phyloP scores from a whole-genome alignment of 2,888 invertebrate species.

The Mesorhabditis spiculigera region DNA sequence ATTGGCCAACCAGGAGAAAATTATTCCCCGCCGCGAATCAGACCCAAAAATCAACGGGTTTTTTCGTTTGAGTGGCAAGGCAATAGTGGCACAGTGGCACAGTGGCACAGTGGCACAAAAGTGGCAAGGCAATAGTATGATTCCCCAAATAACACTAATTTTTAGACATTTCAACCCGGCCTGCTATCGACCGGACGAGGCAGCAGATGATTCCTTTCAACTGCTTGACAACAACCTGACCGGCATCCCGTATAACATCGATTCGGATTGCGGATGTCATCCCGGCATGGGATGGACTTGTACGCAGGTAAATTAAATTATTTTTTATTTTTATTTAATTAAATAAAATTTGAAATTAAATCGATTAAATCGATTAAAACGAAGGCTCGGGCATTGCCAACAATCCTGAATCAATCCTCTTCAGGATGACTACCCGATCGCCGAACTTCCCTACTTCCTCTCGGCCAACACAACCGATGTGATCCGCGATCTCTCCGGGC shows the following conservation, averaged over 20 bases:
- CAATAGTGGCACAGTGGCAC: too few species aligned
- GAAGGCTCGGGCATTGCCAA: not conserved
- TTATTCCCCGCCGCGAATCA: too few species aligned
- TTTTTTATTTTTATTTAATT: too few species aligned
- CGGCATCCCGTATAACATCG: constrained; percentile 32
- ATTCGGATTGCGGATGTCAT: constrained; percentile 34
- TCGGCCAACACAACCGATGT: constrained; percentile 42
- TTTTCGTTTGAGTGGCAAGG: too few species aligned
- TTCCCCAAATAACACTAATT: not conserved
- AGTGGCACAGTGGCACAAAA: too few species aligned
- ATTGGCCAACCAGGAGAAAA: too few species aligned
- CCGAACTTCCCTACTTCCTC: constrained; percentile 19
- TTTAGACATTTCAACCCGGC: constrained; percentile 4
- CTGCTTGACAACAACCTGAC: not conserved
- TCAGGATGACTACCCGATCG: constrained; percentile 41
- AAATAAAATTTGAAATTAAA: not conserved
- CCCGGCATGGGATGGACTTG: constrained; percentile 46
- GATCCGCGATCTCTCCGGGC: constrained; percentile 36
- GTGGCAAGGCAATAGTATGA: too few species aligned
- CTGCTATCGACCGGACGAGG: not conserved
- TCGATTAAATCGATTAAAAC: not conserved
- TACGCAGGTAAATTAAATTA: constrained; percentile 20
- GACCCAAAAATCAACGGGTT: too few species aligned
- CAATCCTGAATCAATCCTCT: not conserved
- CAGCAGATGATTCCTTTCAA: not conserved